A percentile compares a stretch with the other conserved stretches of the same genome.
Evolutionary conservation across 2,113 vertebrate genomes (phyloP).

Genomic region (Eira barbara): DNA sequence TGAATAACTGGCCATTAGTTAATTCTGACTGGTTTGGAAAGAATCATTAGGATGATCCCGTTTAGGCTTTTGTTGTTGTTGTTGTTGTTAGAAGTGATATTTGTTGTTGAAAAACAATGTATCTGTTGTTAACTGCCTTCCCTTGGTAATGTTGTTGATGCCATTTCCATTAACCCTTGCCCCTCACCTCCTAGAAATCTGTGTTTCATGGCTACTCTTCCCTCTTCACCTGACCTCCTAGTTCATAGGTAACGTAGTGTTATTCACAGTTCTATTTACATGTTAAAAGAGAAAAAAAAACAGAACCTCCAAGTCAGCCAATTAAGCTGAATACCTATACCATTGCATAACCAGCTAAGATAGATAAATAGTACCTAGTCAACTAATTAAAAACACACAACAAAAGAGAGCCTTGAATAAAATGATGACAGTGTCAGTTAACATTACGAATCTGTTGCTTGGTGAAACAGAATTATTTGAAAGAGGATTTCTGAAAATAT

Average conservation of each 20-base stretch:
- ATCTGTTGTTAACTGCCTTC: not conserved
- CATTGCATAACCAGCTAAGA: not conserved
- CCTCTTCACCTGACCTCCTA: not conserved
- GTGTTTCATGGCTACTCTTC: not conserved
- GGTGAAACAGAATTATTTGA: constrained; percentile 16
- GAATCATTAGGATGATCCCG: not conserved
- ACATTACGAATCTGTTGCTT: not conserved
- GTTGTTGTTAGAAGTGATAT: not conserved
- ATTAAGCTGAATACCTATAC: not conserved
- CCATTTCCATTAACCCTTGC: not conserved
- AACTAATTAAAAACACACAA: not conserved
- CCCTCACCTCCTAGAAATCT: not conserved
- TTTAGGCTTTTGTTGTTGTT: not conserved
- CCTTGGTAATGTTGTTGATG: not conserved
- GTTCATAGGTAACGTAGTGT: not conserved
- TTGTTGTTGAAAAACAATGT: not conserved
- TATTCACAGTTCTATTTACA: not conserved
- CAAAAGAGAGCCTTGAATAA: not conserved
- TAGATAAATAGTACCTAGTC: not conserved
- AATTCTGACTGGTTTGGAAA: not conserved
- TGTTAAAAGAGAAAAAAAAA: not conserved
- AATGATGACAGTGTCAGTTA: not conserved
- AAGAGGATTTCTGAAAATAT: not conserved
- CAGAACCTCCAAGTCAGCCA: not conserved
- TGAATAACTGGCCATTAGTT: not conserved